phyloP scores from a whole-genome alignment of 2,888 invertebrate species.

The Pristionchus entomophagus region DNA sequence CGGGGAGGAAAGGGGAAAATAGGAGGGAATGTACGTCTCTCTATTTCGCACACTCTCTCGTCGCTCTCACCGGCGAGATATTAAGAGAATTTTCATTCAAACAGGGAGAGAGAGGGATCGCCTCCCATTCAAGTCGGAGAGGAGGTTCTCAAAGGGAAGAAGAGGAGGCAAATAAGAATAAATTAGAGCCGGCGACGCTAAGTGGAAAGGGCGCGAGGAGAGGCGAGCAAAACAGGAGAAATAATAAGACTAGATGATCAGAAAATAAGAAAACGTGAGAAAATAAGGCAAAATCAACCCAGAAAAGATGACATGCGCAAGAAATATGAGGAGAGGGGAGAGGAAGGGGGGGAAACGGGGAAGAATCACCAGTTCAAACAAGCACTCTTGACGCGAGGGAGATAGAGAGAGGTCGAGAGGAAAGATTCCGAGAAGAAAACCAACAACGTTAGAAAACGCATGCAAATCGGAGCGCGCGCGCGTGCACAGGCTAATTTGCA shows the following conservation, averaged over 20 bases:
- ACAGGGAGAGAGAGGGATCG: neutral
- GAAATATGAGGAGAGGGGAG: neutral
- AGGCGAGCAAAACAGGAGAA: too few species aligned
- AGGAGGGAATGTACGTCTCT: neutral
- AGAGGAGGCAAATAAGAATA: neutral
- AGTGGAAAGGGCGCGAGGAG: neutral
- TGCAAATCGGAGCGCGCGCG: neutral
- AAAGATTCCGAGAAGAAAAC: slow-evolving; percentile 5
- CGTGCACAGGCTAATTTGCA: neutral
- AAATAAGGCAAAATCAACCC: neutral
- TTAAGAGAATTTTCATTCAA: neutral
- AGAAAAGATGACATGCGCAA: neutral
- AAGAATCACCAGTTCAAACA: slow-evolving; percentile 40
- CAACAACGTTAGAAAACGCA: neutral
- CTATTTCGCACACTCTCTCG: too few species aligned
- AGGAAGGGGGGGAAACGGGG: neutral
- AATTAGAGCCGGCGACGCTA: slow-evolving; percentile 30
- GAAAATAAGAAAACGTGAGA: neutral
- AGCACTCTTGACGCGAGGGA: neutral
- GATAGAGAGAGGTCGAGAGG: neutral
- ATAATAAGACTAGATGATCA: too few species aligned
- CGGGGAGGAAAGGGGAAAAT: neutral
- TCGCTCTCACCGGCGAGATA: neutral
- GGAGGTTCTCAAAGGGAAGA: neutral
- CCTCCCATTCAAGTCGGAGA: neutral